Percentiles rank a stretch among this genome's conserved stretches.
Conservation (phyloP, 2,113 vertebrate species). For the Pterocles burchelli region DNA sequence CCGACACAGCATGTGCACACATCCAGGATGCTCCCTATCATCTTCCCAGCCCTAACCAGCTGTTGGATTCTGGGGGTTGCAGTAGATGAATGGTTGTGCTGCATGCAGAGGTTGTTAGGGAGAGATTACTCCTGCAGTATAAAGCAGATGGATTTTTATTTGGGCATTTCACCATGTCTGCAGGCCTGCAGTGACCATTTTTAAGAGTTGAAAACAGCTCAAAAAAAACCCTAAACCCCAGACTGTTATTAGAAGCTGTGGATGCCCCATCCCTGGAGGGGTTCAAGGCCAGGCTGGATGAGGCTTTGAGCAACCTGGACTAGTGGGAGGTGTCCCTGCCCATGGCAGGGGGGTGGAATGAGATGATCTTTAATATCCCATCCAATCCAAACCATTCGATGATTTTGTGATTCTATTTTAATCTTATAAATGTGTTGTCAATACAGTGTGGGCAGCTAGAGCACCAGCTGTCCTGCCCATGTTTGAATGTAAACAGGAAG, state of each 20-base stretch:
- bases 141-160: background rate
- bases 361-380: too few species aligned
- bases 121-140: background rate
- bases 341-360: too few species aligned
- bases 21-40: background rate
- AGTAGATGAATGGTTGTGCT: rapidly evolving
- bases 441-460: background rate
- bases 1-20: rapidly evolving
- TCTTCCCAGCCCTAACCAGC: rapidly evolving
- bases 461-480: background rate
- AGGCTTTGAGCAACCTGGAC: too few species aligned
- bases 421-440: background rate
- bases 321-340: too few species aligned
- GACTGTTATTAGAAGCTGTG: too few species aligned
- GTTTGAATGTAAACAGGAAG: background rate
- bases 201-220: background rate
- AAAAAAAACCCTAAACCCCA: background rate
- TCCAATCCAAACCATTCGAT: too few species aligned
- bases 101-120: background rate
- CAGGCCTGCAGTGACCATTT: background rate
- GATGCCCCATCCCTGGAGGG: too few species aligned
- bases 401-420: too few species aligned
- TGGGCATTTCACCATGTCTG: background rate
- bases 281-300: too few species aligned
- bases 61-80: background rate